Evolutionary conservation across 2,888 invertebrate genomes (phyloP).

Genomic region (Aleiodes alternator): DNA sequence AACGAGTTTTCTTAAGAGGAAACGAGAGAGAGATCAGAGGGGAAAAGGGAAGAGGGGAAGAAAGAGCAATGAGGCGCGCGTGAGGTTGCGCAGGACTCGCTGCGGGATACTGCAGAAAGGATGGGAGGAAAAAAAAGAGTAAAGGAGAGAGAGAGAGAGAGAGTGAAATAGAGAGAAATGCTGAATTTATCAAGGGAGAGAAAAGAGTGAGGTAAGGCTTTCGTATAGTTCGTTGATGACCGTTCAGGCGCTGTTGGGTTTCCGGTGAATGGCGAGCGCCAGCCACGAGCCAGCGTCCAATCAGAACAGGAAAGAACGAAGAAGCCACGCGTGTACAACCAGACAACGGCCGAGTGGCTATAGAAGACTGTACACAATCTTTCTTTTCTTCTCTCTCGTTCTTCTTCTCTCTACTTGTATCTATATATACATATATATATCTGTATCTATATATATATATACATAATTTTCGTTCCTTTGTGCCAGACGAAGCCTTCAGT

Average conservation of each 20-base stretch:
- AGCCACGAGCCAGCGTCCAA: conserved; percentile 75
- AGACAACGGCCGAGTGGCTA: conserved; percentile 4
- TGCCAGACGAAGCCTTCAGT: neutral
- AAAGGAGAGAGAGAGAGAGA: conserved; percentile 42
- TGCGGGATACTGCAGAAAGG: conserved; percentile 33
- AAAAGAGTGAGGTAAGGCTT: conserved; percentile 45
- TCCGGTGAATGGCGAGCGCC: conserved; percentile 71
- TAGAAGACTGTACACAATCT: conserved; percentile 2
- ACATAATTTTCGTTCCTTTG: conserved; percentile 14
- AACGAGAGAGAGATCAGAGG: conserved; percentile 35
- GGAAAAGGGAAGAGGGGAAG: conserved; percentile 16
- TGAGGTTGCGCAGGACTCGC: conserved; percentile 47
- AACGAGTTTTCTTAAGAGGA: conserved; percentile 59
- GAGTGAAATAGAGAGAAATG: conserved; percentile 38
- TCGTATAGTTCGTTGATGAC: conserved; percentile 49
- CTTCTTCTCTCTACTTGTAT: conserved; percentile 32
- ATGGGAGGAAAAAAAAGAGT: conserved; percentile 35
- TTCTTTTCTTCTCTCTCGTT: conserved; percentile 39
- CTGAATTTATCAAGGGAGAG: conserved; percentile 36
- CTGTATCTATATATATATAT: neutral
- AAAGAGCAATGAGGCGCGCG: conserved; percentile 37
- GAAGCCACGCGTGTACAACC: conserved; percentile 72
- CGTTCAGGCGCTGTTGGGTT: conserved; percentile 61
- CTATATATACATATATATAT: conserved; percentile 9
- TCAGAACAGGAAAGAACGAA: conserved; percentile 71